Evolutionary conservation across 2,888 invertebrate genomes (phyloP).

Genomic region (Epirrhoe tristata): DNA sequence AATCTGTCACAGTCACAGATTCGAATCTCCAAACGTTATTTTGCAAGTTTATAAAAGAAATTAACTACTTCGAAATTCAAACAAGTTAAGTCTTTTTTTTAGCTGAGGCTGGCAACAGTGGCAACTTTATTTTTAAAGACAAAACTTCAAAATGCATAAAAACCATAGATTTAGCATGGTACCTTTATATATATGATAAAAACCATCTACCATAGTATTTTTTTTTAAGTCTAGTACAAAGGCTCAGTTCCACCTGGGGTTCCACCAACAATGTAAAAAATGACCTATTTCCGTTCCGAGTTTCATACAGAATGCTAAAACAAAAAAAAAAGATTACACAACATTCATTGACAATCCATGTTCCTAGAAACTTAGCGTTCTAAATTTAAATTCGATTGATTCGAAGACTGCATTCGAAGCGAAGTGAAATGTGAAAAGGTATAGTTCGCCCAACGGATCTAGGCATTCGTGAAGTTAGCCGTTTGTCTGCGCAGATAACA

Average conservation of each 20-base stretch:
- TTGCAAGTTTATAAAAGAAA: neutral
- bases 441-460: too few species aligned
- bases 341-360: constrained; percentile 7
- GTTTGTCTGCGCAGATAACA: too few species aligned
- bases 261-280: neutral
- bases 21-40: neutral
- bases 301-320: constrained; percentile 8
- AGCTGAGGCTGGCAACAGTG: too few species aligned
- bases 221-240: neutral
- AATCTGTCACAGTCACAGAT: neutral
- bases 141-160: too few species aligned
- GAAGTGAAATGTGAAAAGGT: constrained; percentile 22
- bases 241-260: neutral
- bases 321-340: constrained; percentile 12
- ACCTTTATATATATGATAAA: too few species aligned
- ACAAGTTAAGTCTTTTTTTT: neutral
- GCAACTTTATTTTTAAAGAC: neutral
- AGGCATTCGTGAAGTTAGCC: too few species aligned
- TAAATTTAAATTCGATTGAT: neutral
- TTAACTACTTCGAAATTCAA: neutral
- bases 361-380: constrained; percentile 19
- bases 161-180: too few species aligned
- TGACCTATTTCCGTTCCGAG: neutral
- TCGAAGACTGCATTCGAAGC: constrained; percentile 13
- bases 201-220: too few species aligned